Conservation (phyloP, 2,797 vertebrate species). For the Taeniopygia guttata region DNA sequence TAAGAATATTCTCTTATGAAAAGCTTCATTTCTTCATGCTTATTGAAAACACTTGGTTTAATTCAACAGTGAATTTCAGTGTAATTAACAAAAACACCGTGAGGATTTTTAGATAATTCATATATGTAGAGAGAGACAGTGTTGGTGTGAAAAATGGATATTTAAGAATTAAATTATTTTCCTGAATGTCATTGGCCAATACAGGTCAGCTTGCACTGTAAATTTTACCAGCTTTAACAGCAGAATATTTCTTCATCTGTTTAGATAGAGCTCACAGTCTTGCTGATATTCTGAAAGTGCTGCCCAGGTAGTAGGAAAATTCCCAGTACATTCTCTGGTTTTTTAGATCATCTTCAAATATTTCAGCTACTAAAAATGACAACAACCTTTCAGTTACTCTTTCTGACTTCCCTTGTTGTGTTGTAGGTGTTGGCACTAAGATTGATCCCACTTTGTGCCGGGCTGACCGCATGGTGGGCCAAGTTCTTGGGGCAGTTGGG, state of each 20-base stretch:
- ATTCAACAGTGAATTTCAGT: not conserved
- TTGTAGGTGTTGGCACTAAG: conserved; percentile 94
- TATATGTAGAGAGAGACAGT: not conserved
- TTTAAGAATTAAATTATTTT: not conserved
- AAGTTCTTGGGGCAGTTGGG: conserved; percentile 94
- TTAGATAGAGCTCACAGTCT: not conserved
- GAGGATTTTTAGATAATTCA: not conserved
- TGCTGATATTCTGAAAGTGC: not conserved
- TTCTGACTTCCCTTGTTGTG: not conserved
- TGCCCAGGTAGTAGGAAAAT: not conserved
- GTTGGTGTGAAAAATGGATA: not conserved
- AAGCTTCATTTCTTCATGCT: not conserved
- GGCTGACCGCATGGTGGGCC: conserved; percentile 98
- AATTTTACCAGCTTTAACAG: not conserved
- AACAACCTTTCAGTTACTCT: not conserved
- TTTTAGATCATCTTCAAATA: not conserved
- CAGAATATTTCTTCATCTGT: not conserved
- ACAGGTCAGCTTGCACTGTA: not conserved
- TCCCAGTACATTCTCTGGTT: not conserved
- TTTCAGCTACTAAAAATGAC: not conserved
- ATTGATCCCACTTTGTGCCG: conserved; percentile 97
- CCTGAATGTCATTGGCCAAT: not conserved
- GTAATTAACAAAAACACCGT: not conserved
- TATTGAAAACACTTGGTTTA: not conserved
- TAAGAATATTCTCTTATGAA: conserved; percentile 47